phyloP scores from a whole-genome alignment of 2,113 vertebrate species.

The Capreolus pygargus region DNA sequence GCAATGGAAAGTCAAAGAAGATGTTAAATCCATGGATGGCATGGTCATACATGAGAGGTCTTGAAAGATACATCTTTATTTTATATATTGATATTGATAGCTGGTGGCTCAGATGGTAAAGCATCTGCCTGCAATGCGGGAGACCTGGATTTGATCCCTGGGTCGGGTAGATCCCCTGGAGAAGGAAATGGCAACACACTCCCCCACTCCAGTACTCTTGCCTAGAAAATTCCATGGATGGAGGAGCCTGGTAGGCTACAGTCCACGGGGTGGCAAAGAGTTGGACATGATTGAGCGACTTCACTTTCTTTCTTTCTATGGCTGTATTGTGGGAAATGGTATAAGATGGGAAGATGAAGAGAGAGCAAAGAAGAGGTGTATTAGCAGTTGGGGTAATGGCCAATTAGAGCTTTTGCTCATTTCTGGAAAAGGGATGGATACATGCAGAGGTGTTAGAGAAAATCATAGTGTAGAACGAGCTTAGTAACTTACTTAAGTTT shows the following conservation, averaged over 20 bases:
- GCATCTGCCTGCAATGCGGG: neutral
- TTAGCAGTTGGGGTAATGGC: neutral
- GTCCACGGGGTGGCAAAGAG: neutral
- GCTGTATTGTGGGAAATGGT: neutral
- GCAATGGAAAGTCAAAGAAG: neutral
- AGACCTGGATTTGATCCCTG: neutral
- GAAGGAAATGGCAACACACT: neutral
- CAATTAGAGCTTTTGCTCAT: neutral
- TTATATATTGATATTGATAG: neutral
- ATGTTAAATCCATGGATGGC: neutral
- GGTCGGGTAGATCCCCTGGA: neutral
- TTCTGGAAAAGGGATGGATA: neutral
- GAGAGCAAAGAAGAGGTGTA: neutral
- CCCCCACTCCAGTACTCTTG: neutral
- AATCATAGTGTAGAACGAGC: neutral
- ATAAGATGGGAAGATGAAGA: neutral
- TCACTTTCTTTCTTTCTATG: neutral
- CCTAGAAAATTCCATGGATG: neutral
- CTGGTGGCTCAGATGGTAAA: neutral
- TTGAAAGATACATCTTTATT: neutral
- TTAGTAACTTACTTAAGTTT: neutral
- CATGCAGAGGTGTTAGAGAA: neutral
- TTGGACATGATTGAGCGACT: accelerated
- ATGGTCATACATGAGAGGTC: too few relatives aligned
- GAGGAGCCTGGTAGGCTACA: neutral